Evolutionary conservation across 2,888 invertebrate genomes (phyloP).

Genomic region (Chrysolina oricalcia): DNA sequence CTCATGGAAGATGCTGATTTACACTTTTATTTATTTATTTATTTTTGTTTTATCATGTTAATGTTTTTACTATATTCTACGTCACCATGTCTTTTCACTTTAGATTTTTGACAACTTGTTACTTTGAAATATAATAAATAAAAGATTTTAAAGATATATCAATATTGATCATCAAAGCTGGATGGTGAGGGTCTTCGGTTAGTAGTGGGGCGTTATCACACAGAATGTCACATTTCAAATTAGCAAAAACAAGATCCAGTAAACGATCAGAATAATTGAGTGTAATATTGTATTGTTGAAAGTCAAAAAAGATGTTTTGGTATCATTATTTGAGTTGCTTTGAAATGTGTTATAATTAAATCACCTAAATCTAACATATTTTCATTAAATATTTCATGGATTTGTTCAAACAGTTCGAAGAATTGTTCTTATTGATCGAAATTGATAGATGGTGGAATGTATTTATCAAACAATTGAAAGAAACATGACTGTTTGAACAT

Average conservation of each 20-base stretch:
- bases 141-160: slow-evolving; percentile 2
- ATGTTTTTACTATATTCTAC: no score
- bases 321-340: slow-evolving; percentile 9
- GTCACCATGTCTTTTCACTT: no score
- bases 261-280: slow-evolving; percentile 18
- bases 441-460: background rate
- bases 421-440: background rate
- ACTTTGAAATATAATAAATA: no score
- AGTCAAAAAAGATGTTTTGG: slow-evolving; percentile 1
- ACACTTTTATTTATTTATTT: no score
- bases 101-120: no score
- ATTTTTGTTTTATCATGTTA: no score
- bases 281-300: slow-evolving; percentile 8
- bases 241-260: slow-evolving; percentile 19
- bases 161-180: background rate
- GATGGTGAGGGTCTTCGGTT: background rate
- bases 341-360: background rate
- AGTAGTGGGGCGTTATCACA: no score
- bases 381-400: background rate
- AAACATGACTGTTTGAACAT: slow-evolving; percentile 9
- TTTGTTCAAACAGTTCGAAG: background rate
- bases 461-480: background rate
- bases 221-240: background rate
- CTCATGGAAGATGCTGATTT: no score
- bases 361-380: slow-evolving; percentile 16